Base-by-base conservation (phyloP, 2,888 invertebrate genomes). In the Nemapogon koenigi region DNA sequence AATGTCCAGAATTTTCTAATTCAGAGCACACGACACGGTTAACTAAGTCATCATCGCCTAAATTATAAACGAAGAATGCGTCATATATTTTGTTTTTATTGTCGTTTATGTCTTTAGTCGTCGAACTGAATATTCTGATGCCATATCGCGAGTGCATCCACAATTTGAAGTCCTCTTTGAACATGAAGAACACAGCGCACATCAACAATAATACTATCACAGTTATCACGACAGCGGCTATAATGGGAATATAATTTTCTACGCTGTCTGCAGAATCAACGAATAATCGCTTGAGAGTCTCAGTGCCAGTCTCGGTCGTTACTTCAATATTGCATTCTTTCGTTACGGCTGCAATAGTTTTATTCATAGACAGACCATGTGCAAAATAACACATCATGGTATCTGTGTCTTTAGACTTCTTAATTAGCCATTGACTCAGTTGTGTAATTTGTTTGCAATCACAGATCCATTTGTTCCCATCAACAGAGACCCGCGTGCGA, bases 21-120 rank as follows among this genome's bases (percentile, higher is more conserved):
- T 90, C 89, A 52, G 62, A 87, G 75, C 73, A 91, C 55, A 79
- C 87, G 65, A 78, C 87, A 66, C 70, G 85, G 62, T 64, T 88
- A 79, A 84, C 83, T 55, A 81, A 87, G 81, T 78, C 88, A 67
- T 81, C 90, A 82, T 93, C 92, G 49, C 88, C 84, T 49, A 86
- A 85, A 63, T 90, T 89, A 78, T 94, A 94, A 44, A 91, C 87
- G 59, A 94, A 84, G 73, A 94, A 94, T 41, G 91, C 92, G 63
- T 94, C 94, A 68, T 90, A 93, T 7, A 90, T 81, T 52, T 89
- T 85, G 57, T 88, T 87, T 65, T 79, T 80, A 53, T 72, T 76
- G 51, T 79, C 79, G 51, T 82, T 81, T 62, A 81, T 71, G 44
- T 80, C 78, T 50, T 76, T 71, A 30, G 81, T 65, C 42, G 73